Evolutionary conservation across 1,140 invertebrate genomes (phyloP).

Genomic region (Oscheius sp.): DNA sequence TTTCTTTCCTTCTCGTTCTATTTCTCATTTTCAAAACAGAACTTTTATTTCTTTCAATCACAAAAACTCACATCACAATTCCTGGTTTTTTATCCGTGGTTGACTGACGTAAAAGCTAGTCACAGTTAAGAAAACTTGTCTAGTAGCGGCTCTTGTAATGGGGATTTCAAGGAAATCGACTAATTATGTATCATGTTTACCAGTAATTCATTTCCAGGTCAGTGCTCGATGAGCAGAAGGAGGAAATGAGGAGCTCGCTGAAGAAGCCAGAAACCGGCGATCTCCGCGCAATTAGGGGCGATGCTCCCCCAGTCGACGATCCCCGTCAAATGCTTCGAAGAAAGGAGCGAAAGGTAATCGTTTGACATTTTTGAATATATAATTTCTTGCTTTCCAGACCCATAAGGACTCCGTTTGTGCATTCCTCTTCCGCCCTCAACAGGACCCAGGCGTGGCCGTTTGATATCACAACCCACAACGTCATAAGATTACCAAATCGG

Average conservation of each 20-base stretch:
- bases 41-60: no score
- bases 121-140: no score
- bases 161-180: no score
- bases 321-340: constrained; percentile 18
- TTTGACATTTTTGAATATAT: not conserved
- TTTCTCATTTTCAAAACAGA: no score
- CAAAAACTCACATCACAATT: no score
- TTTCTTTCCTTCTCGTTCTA: no score
- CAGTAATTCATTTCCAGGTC: not conserved
- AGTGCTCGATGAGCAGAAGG: not conserved
- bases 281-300: constrained; percentile 6
- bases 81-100: no score
- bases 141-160: no score
- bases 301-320: constrained; percentile 15
- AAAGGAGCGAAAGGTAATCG: constrained; percentile 15
- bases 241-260: not conserved
- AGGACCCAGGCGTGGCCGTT: constrained; percentile 14
- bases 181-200: no score
- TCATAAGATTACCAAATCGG: not conserved
- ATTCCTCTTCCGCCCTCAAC: constrained; percentile 22
- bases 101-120: no score
- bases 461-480: not conserved
- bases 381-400: constrained; percentile 9
- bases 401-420: constrained; percentile 34
- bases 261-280: constrained; percentile 27